These are phyloP conservation scores for Chrysolina haemoptera DNA, from an alignment of 2,888 invertebrate species.

Conservation along the genomic window DNA sequence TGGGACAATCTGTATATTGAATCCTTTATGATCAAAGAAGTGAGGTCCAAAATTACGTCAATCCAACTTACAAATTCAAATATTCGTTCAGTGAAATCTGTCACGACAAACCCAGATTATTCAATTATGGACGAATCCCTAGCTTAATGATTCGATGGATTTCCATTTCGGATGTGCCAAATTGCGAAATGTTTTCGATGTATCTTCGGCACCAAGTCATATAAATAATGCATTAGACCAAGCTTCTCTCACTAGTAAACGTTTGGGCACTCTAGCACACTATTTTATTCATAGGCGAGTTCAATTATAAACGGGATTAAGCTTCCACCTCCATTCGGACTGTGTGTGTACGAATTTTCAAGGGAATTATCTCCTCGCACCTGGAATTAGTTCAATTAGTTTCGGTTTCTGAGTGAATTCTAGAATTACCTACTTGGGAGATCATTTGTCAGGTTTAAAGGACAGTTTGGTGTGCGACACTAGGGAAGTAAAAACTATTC, in stretches of 20 bases:
- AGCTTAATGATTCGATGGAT: conserved; percentile 4
- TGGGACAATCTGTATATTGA: too few relatives aligned
- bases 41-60: not conserved
- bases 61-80: not conserved
- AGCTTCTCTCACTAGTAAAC: conserved; percentile 28
- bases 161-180: not conserved
- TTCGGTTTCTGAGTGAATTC: not conserved
- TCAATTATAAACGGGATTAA: conserved; percentile 51
- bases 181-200: not conserved
- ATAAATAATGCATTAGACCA: conserved; percentile 22
- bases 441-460: too few relatives aligned
- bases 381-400: not conserved
- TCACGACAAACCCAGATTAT: not conserved
- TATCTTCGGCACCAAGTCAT: not conserved
- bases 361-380: not conserved
- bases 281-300: conserved; percentile 42
- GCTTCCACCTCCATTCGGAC: conserved; percentile 43
- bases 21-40: too few relatives aligned
- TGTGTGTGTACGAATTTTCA: conserved; percentile 23
- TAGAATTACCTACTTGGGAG: too few relatives aligned
- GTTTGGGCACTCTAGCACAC: conserved; percentile 53
- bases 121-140: conserved; percentile 12
- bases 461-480: too few relatives aligned
- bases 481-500: too few relatives aligned
- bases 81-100: not conserved